Conservation (phyloP, 2,113 vertebrate species). For the Taurulus bubalis region DNA sequence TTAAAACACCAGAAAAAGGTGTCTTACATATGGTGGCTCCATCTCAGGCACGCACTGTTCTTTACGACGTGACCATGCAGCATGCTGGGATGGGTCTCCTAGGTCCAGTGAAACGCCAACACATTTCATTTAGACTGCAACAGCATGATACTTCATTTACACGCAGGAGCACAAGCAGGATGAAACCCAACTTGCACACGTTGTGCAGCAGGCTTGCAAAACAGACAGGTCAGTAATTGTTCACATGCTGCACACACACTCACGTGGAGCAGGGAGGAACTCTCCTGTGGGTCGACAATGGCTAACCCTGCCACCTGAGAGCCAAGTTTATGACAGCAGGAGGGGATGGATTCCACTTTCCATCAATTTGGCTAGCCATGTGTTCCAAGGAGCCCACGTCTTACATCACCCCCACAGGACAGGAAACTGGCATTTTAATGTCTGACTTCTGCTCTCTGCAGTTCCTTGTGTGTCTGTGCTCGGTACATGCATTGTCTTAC, state of each 20-base stretch:
- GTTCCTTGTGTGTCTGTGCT: neutral
- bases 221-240: neutral
- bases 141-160: slow-evolving; percentile 8
- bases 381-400: slow-evolving; percentile 24
- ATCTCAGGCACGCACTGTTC: slow-evolving; percentile 28
- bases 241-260: neutral
- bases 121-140: slow-evolving; percentile 24
- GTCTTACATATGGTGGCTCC: slow-evolving; percentile 14
- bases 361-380: slow-evolving; percentile 11
- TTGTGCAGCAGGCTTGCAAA: neutral
- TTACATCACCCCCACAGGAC: slow-evolving; percentile 49
- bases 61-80: slow-evolving; percentile 21
- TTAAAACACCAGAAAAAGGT: slow-evolving; percentile 17
- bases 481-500: neutral
- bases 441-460: slow-evolving; percentile 12
- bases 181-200: neutral
- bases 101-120: slow-evolving; percentile 18
- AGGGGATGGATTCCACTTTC: slow-evolving; percentile 2
- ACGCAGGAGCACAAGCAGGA: neutral
- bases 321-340: slow-evolving; percentile 33
- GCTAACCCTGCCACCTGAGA: slow-evolving; percentile 11
- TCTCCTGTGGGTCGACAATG: slow-evolving; percentile 19
- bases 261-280: neutral
- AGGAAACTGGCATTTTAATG: slow-evolving; percentile 21
- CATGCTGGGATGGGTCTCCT: slow-evolving; percentile 15